These are phyloP conservation scores for Epinotia bilunana DNA, from an alignment of 2,888 invertebrate species.

Conservation along the genomic window DNA sequence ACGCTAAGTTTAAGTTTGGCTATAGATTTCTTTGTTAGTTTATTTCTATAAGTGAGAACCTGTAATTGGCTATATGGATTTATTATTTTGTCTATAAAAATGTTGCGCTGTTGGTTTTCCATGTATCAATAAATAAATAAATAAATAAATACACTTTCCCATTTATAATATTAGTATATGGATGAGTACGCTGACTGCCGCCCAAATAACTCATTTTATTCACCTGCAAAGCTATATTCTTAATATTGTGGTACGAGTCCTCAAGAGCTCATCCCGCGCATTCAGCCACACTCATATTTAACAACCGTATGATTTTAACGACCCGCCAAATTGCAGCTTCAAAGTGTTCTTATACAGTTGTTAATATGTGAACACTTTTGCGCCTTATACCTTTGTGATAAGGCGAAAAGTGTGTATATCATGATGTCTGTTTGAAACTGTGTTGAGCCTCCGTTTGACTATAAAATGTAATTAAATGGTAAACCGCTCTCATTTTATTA, in stretches of 20 bases:
- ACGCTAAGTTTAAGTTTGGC: too few species aligned
- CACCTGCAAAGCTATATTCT: not conserved
- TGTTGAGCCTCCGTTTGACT: not conserved
- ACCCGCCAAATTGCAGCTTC: conserved; percentile 10
- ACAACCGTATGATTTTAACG: conserved; percentile 41
- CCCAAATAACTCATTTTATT: not conserved
- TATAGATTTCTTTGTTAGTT: too few species aligned
- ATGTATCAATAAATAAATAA: too few species aligned
- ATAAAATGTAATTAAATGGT: too few species aligned
- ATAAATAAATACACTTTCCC: too few species aligned
- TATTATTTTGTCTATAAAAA: too few species aligned
- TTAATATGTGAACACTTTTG: not conserved
- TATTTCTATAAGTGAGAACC: too few species aligned
- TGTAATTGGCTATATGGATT: too few species aligned
- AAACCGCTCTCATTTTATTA: too few species aligned
- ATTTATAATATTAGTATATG: too few species aligned
- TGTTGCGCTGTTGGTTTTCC: too few species aligned
- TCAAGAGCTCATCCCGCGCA: conserved; percentile 12
- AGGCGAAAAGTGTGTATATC: not conserved
- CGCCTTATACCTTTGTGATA: not conserved
- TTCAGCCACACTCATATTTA: conserved; percentile 32
- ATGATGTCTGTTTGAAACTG: not conserved
- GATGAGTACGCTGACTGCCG: not conserved
- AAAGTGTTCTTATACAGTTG: not conserved
- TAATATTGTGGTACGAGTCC: not conserved